These are phyloP conservation scores for Parazoanthus swiftii DNA, from an alignment of 92 coral and sea anemone species.

Conservation along the genomic window DNA sequence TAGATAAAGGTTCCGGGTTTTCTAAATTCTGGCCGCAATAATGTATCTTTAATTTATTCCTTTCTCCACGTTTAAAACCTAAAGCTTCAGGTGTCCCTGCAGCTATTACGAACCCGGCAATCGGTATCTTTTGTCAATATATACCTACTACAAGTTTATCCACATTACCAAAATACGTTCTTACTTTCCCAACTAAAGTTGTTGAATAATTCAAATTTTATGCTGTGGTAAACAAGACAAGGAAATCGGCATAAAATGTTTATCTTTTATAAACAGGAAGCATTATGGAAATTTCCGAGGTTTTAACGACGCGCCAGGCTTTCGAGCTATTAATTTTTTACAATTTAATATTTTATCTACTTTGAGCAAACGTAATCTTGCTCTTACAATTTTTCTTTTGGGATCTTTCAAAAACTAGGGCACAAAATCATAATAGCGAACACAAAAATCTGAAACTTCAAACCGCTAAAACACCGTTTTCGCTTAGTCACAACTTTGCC, in stretches of 20 bases:
- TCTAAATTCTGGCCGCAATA: background rate
- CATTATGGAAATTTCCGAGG: background rate
- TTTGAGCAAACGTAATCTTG: background rate
- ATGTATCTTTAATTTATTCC: too few relatives aligned
- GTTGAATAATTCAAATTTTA: too few relatives aligned
- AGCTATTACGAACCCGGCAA: background rate
- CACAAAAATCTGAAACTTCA: background rate
- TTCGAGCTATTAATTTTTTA: too few relatives aligned
- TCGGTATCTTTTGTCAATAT: background rate
- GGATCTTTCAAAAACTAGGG: background rate
- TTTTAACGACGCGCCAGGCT: background rate
- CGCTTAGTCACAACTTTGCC: background rate
- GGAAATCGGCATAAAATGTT: background rate
- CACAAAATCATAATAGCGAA: background rate
- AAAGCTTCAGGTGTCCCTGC: background rate
- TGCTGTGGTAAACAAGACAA: background rate
- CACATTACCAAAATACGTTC: background rate
- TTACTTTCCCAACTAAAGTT: background rate
- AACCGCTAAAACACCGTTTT: background rate
- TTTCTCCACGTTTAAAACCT: too few relatives aligned
- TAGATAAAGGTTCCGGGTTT: background rate
- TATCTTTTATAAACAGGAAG: background rate
- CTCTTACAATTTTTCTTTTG: background rate
- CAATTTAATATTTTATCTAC: too few relatives aligned
- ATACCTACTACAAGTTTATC: background rate